Base-by-base conservation (phyloP, 1,140 invertebrate species). In the Leptopilina boulardi region DNA sequence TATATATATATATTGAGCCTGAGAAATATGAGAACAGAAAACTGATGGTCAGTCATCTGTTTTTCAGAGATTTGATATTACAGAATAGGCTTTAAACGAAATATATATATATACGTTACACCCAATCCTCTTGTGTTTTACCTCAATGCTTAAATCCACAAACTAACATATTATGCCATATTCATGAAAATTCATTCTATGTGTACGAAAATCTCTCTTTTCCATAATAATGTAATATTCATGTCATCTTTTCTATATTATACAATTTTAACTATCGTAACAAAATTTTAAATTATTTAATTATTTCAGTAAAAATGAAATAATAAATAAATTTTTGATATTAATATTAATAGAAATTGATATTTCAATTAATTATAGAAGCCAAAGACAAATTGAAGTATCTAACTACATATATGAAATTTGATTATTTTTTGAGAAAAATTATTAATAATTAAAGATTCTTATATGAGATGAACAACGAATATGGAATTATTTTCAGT, bases 41-140 rank as follows among this genome's bases (percentile, higher is more conserved):
- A 59, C 11, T n/a, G 47, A 51, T 18, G 47, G 47, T 51, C 47
- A 51, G 47, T 51, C n/a, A 51, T 30, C 26, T 6, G 59, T n/a
- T 66, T 66, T 66, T 66, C 21, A n/a, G 21, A 66, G n/a, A n/a
- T 66, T 59, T 26, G 11, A 59, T 59, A 41, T 59, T 21, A 3
- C 74, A 75, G 75, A 79, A 78, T 77, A 66, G 42, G 77, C 74
- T 78, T 84, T 80, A 83, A 3, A 30, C 10, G 59, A 74, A 78
- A 72, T 72, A 78, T 72, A 78, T 51, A 74, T 75, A 72, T 72
- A 78, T 72, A 78, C 44, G 59, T 78, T 72, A 74, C 41, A 71
- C 34, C 19, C 78, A 86, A 87, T 87, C 83, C 82, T 78, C 81
- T 77, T 75, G 71, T 42, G 78, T 47, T 82, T 83, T 83, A 78